These are phyloP conservation scores for Potamilus streckersoni DNA, from an alignment of 1,140 invertebrate species.

Conservation along the genomic window DNA sequence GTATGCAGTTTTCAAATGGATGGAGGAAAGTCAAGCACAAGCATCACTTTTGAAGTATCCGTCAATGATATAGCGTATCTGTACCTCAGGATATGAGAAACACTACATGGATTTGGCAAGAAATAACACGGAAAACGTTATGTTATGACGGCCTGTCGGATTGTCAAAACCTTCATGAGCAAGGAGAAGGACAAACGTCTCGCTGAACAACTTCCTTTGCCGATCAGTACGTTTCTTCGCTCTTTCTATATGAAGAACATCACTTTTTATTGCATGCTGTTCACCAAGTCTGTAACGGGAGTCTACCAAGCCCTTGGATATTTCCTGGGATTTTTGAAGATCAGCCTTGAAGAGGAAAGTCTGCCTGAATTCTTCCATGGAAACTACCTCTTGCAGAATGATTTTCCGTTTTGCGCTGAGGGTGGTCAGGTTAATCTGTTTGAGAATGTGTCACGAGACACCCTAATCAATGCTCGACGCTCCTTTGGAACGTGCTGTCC, in stretches of 20 bases:
- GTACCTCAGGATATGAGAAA: conserved; percentile 9
- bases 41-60: not conserved
- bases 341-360: not conserved
- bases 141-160: conserved; percentile 4
- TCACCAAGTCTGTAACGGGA: not conserved
- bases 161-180: not conserved
- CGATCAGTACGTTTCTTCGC: conserved; percentile 3
- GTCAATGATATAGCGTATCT: not conserved
- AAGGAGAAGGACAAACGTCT: no score
- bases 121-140: not conserved
- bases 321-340: not conserved
- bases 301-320: not conserved
- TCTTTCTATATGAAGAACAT: conserved; percentile 23
- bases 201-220: not conserved
- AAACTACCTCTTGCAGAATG: not conserved
- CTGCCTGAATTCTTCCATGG: not conserved
- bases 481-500: no score
- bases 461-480: no score
- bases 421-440: not conserved
- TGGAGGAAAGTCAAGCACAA: not conserved
- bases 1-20: conserved; percentile 13
- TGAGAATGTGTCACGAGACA: no score
- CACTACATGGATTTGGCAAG: conserved; percentile 6
- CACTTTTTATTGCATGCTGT: conserved; percentile 9
- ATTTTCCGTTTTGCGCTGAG: not conserved